phyloP scores from a whole-genome alignment of 2,888 invertebrate genomes.

The Chirona hameri region DNA sequence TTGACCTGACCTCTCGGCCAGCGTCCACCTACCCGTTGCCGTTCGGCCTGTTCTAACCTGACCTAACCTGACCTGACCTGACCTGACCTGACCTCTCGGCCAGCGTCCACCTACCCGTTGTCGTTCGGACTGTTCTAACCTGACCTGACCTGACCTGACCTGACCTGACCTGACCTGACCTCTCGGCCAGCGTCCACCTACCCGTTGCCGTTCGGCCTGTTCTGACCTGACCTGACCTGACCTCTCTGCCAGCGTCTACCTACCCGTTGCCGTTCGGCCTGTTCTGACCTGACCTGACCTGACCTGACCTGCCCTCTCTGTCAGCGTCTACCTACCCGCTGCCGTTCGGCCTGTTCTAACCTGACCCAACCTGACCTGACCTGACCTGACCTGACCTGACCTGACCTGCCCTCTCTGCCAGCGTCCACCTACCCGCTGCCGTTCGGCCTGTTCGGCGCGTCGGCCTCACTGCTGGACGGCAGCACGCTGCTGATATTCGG shows the following conservation, averaged over 20 bases:
- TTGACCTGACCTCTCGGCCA: background rate
- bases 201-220: slow-evolving; percentile 82
- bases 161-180: too few species aligned
- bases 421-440: slow-evolving; percentile 64
- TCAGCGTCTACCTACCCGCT: too few species aligned
- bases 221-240: slow-evolving; percentile 45
- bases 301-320: background rate
- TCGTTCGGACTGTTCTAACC: background rate
- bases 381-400: slow-evolving; percentile 62
- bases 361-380: too few species aligned
- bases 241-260: background rate
- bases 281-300: background rate
- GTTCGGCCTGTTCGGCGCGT: slow-evolving; percentile 87
- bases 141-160: background rate
- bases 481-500: slow-evolving; percentile 81
- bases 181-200: slow-evolving; percentile 49
- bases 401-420: background rate
- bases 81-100: too few species aligned
- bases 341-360: background rate
- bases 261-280: background rate
- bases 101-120: too few species aligned
- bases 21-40: slow-evolving; percentile 12
- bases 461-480: slow-evolving; percentile 73
- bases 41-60: background rate
- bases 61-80: background rate